Conservation (phyloP, 2,797 vertebrate genomes). For the Hafferia zeledoni region DNA sequence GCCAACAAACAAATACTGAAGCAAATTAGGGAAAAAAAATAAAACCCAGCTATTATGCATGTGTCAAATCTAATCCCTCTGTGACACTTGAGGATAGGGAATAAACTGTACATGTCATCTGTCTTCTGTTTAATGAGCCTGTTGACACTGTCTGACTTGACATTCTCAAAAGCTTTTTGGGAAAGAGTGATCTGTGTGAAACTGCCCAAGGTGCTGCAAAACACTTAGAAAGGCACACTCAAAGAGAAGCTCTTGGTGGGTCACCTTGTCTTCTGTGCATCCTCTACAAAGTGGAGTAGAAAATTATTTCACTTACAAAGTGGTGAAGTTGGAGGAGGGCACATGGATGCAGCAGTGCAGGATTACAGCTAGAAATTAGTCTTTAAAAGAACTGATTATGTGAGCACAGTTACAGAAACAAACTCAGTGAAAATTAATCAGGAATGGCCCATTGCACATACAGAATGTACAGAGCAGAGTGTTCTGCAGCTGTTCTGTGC, state of each 20-base stretch:
- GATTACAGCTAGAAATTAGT: not conserved
- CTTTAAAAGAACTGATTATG: not conserved
- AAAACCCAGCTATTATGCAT: not conserved
- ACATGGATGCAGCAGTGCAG: not conserved
- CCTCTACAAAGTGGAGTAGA: not conserved
- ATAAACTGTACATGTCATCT: not conserved
- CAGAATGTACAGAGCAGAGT: not conserved
- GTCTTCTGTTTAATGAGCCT: not conserved
- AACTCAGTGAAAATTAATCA: not conserved
- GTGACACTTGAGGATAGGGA: conserved; percentile 11
- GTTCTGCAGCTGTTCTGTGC: not conserved
- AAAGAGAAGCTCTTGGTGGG: not conserved
- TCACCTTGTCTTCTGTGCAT: not conserved
- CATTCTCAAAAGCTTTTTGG: not conserved
- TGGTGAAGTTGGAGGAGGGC: not conserved
- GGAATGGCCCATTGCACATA: not conserved
- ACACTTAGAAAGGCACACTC: not conserved
- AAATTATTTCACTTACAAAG: not conserved
- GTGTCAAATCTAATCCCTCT: conserved; percentile 43
- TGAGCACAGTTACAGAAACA: not conserved
- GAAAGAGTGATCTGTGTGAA: not conserved
- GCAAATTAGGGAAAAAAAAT: conserved; percentile 26
- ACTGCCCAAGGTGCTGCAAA: not conserved
- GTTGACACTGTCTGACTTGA: conserved; percentile 10
- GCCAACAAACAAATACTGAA: conserved; percentile 19